phyloP scores from a whole-genome alignment of 1,140 invertebrate genomes.

The Bilobella aurantiaca region DNA sequence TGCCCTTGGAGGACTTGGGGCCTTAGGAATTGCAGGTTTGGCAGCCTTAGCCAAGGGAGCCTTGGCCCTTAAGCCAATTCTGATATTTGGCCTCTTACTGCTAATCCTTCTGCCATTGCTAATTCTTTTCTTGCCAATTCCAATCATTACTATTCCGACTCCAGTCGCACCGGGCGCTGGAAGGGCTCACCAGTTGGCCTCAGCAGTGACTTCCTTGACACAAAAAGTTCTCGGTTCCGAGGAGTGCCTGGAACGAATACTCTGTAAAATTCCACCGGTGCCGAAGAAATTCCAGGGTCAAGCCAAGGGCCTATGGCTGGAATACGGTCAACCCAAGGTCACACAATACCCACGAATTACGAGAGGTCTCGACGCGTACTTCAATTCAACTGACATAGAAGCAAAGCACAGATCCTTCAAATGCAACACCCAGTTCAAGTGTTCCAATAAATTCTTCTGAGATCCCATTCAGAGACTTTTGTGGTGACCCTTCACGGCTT shows the following conservation, averaged over 20 bases:
- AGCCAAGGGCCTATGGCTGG: constrained; percentile 30
- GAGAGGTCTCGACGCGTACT: constrained; percentile 29
- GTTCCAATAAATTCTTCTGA: constrained; percentile 31
- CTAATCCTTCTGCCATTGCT: constrained; percentile 26
- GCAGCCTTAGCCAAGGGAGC: constrained; percentile 23
- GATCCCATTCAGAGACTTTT: background rate
- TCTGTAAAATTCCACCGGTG: constrained; percentile 31
- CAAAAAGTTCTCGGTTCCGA: constrained; percentile 27
- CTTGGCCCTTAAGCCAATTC: constrained; percentile 26
- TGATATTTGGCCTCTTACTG: constrained; percentile 26
- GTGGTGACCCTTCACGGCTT: background rate
- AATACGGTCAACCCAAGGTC: constrained; percentile 22
- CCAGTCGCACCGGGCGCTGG: background rate
- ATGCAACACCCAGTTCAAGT: constrained; percentile 32
- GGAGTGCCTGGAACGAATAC: constrained; percentile 31
- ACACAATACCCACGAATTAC: constrained; percentile 13
- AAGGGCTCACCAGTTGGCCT: background rate
- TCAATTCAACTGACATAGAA: constrained; percentile 4
- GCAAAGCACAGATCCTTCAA: constrained; percentile 23
- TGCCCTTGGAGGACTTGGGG: constrained; percentile 15
- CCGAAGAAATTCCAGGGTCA: constrained; percentile 24
- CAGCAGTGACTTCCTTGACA: constrained; percentile 4
- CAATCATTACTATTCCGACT: constrained; percentile 25
- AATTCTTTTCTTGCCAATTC: constrained; percentile 28
- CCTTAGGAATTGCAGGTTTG: constrained; percentile 11